Percentiles rank a stretch among this genome's conserved stretches.
Conservation (phyloP, 2,113 vertebrate genomes). For the Podarcis muralis region DNA sequence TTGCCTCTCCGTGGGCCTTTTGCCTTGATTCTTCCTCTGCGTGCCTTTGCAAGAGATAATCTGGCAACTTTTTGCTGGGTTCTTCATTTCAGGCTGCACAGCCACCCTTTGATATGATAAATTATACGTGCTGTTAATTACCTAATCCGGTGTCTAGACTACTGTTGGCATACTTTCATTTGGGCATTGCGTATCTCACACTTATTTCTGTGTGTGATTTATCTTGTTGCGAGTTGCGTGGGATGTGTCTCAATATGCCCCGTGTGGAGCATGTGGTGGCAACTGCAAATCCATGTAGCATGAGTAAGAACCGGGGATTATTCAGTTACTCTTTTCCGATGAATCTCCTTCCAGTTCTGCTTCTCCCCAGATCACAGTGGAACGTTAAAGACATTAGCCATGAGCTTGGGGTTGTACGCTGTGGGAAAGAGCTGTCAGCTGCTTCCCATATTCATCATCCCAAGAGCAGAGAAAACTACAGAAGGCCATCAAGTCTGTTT, state of each 20-base stretch:
- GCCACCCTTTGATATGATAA: conserved; percentile 37
- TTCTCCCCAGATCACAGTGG: background rate
- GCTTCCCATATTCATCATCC: conserved; percentile 40
- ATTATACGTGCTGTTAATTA: conserved; percentile 46
- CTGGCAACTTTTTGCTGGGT: conserved; percentile 32
- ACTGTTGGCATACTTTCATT: conserved; percentile 16
- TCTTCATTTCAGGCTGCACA: conserved; percentile 31
- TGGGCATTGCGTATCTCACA: conserved; percentile 22
- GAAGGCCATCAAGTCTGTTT: conserved; percentile 31
- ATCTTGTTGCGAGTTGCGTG: background rate
- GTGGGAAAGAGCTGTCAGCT: conserved; percentile 33
- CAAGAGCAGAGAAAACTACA: conserved; percentile 29
- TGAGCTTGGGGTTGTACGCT: conserved; percentile 26
- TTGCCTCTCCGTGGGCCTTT: background rate
- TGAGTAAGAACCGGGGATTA: background rate
- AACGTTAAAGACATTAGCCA: background rate
- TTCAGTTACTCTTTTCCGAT: background rate
- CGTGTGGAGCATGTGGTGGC: background rate
- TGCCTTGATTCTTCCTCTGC: background rate
- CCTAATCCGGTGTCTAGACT: conserved; percentile 29
- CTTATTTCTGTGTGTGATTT: background rate
- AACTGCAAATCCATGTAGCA: conserved; percentile 13
- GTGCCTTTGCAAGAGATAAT: conserved; percentile 26
- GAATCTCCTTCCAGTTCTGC: background rate
- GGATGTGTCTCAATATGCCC: background rate